phyloP scores from a whole-genome alignment of 2,797 vertebrate genomes.

The Knipowitschia caucasica region DNA sequence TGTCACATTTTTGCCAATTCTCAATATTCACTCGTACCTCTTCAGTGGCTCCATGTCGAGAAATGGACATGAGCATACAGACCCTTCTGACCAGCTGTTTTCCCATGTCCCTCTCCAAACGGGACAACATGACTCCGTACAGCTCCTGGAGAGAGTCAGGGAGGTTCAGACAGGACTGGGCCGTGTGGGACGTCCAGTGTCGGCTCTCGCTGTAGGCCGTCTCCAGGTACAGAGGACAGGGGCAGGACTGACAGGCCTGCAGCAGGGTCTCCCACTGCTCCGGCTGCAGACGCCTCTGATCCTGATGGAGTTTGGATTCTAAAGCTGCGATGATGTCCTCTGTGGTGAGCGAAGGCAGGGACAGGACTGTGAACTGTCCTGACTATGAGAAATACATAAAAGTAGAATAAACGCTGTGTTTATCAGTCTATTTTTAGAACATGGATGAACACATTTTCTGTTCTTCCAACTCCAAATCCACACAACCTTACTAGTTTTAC shows the following conservation, averaged over 20 bases:
- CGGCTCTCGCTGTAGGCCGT: conserved; percentile 60
- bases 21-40: conserved; percentile 42
- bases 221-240: conserved; percentile 62
- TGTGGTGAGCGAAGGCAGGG: conserved; percentile 52
- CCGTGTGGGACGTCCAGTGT: conserved; percentile 63
- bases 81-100: conserved; percentile 59
- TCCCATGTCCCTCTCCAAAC: conserved; percentile 66
- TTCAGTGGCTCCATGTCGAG: conserved; percentile 65
- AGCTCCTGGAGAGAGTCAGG: conserved; percentile 50
- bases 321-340: conserved; percentile 54
- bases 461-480: too few relatives aligned
- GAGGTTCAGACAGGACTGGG: conserved; percentile 41
- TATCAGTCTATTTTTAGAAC: too few relatives aligned
- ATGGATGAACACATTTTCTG: too few relatives aligned
- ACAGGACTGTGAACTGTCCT: conserved; percentile 40
- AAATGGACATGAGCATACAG: conserved; percentile 56
- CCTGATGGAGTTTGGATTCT: conserved; percentile 35
- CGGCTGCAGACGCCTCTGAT: conserved; percentile 48
- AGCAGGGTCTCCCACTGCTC: conserved; percentile 59
- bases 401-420: too few relatives aligned
- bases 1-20: too few relatives aligned
- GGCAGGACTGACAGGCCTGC: conserved; percentile 60
- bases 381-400: conserved; percentile 23
- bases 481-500: too few relatives aligned
- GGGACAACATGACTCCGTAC: conserved; percentile 47